These are phyloP conservation scores for Dicaeum eximium DNA, from an alignment of 2,113 vertebrate genomes.

Conservation along the genomic window DNA sequence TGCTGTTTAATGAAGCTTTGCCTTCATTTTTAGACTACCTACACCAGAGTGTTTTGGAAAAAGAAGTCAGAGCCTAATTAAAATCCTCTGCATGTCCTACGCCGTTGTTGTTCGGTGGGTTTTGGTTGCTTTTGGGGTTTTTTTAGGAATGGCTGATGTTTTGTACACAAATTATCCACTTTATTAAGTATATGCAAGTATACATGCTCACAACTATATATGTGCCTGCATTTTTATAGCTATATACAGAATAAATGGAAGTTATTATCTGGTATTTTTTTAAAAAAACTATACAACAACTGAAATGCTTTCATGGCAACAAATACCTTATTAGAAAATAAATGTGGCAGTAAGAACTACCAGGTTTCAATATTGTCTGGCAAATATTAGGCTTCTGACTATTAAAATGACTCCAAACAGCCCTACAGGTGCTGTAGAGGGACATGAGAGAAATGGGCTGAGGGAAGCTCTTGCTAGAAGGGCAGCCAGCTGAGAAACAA, in stretches of 20 bases:
- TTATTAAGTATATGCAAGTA: neutral
- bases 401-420: neutral
- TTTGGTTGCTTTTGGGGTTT: neutral
- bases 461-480: neutral
- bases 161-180: neutral
- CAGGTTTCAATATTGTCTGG: neutral
- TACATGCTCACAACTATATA: neutral
- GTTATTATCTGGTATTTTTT: neutral
- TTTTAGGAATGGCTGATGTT: slow-evolving; percentile 4
- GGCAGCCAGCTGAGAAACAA: neutral
- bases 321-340: neutral
- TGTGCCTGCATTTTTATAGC: neutral
- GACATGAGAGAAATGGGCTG: fast-evolving
- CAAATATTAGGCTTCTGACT: neutral
- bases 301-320: neutral
- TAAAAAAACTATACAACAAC: neutral
- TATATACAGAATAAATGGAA: neutral
- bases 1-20: slow-evolving; percentile 64
- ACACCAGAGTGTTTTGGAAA: slow-evolving; percentile 24
- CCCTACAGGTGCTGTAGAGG: neutral
- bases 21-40: slow-evolving; percentile 50
- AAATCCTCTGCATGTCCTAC: slow-evolving; percentile 9
- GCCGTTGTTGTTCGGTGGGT: neutral
- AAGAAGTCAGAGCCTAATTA: slow-evolving; percentile 41
- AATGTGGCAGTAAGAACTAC: neutral